A percentile compares a stretch with the other conserved stretches of the same genome.
These are phyloP conservation scores for Peromyscus eremicus DNA, from an alignment of 2,797 vertebrate genomes.

Conservation along the genomic window DNA sequence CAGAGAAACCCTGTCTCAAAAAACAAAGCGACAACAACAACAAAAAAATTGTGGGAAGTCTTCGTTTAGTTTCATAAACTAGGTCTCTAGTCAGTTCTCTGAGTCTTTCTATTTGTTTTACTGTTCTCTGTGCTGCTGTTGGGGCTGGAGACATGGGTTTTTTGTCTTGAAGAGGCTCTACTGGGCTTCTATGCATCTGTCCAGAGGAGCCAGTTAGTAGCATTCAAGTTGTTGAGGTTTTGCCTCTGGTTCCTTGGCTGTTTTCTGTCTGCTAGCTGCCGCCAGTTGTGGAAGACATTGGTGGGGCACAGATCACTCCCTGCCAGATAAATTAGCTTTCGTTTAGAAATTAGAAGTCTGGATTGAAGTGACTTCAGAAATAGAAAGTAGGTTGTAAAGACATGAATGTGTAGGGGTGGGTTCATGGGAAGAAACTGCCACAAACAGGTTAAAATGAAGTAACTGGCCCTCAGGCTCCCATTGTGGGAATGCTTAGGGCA, in stretches of 20 bases:
- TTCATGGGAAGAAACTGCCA: neutral
- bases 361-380: neutral
- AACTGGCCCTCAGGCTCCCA: neutral
- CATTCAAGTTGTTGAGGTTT: neutral
- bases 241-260: neutral
- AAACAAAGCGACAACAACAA: no score
- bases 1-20: no score
- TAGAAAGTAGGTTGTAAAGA: neutral
- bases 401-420: neutral
- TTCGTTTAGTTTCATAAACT: rapidly evolving
- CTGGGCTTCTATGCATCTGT: neutral
- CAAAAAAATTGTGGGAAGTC: rapidly evolving
- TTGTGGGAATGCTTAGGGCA: neutral
- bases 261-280: neutral
- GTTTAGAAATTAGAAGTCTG: neutral
- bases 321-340: neutral
- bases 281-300: neutral
- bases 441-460: neutral
- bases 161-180: neutral
- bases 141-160: neutral
- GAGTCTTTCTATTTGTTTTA: no score
- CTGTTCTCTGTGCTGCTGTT: rapidly evolving
- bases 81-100: neutral
- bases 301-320: neutral
- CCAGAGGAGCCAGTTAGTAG: neutral